Evolutionary conservation across 2,888 invertebrate species (phyloP).

Genomic region (Temnothorax rugatulus): DNA sequence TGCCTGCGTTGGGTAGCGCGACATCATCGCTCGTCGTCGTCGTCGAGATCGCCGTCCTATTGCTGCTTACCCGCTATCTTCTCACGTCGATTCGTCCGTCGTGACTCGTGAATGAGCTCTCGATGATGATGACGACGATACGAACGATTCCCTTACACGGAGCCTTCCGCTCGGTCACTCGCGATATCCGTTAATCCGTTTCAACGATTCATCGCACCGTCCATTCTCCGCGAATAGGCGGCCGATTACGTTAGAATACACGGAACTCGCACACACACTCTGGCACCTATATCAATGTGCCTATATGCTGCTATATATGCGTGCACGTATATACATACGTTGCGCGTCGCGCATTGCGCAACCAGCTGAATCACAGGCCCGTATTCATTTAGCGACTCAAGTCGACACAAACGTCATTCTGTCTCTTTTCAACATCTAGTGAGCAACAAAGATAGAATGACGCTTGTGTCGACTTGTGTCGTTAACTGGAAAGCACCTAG

Average conservation of each 20-base stretch:
- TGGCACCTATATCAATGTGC: neutral
- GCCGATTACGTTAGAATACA: neutral
- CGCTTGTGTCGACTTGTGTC: too few relatives aligned
- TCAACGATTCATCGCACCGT: slow-evolving; percentile 10
- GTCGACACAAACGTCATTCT: too few relatives aligned
- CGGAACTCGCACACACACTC: too few relatives aligned
- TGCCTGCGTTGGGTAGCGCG: slow-evolving; percentile 59
- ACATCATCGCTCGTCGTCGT: neutral
- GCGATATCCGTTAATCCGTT: slow-evolving; percentile 5
- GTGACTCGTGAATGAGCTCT: neutral
- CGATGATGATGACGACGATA: neutral
- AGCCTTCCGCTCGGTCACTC: neutral
- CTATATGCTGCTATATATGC: too few relatives aligned
- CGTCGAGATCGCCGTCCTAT: neutral
- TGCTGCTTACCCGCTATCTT: slow-evolving; percentile 6
- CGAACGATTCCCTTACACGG: neutral
- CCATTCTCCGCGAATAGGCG: neutral
- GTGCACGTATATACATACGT: neutral
- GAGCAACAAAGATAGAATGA: too few relatives aligned
- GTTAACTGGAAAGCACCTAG: too few relatives aligned
- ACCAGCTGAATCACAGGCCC: neutral
- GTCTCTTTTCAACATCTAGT: too few relatives aligned
- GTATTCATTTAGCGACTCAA: too few relatives aligned
- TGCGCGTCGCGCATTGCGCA: slow-evolving; percentile 24
- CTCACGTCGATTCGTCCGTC: neutral